Evolutionary conservation across 30 jellyfish, hydroid and myxozoan genomes (phyloP).

Genomic region (Aurelia aurita complex sp. Pacific): DNA sequence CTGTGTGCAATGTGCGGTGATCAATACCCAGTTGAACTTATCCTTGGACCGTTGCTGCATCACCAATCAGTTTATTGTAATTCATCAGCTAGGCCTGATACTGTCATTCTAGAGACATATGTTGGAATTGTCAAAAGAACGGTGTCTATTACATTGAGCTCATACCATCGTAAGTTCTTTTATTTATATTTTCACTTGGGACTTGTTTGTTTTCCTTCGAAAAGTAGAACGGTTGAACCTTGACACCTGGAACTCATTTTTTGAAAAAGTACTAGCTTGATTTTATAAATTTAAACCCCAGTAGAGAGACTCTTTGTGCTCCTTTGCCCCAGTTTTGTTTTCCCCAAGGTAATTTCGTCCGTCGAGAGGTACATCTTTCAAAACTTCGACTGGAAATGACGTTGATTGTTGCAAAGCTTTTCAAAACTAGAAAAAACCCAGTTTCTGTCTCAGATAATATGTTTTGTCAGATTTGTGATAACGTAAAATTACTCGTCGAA

Average conservation of each 20-base stretch:
- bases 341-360: too few species aligned
- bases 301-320: too few species aligned
- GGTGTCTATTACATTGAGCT: slow-evolving; percentile 88
- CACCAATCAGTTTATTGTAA: slow-evolving; percentile 89
- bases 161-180: slow-evolving; percentile 94
- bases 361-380: too few species aligned
- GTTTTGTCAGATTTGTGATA: too few species aligned
- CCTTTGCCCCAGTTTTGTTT: too few species aligned
- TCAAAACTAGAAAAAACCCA: too few species aligned
- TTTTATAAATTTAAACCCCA: too few species aligned
- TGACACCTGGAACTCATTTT: neutral
- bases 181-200: neutral
- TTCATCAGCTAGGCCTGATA: slow-evolving; percentile 90
- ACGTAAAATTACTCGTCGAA: too few species aligned
- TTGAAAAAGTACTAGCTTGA: too few species aligned
- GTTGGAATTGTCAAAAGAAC: slow-evolving; percentile 89
- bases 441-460: too few species aligned
- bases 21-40: slow-evolving; percentile 96
- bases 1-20: slow-evolving; percentile 99
- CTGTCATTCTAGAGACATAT: slow-evolving; percentile 90
- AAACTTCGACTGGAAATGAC: neutral
- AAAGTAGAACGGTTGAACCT: too few species aligned
- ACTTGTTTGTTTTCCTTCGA: too few species aligned
- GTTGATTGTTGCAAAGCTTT: neutral
- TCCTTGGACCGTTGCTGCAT: slow-evolving; percentile 94